Evolutionary conservation across 2,888 invertebrate species (phyloP).

Genomic region (Thera obeliscata): DNA sequence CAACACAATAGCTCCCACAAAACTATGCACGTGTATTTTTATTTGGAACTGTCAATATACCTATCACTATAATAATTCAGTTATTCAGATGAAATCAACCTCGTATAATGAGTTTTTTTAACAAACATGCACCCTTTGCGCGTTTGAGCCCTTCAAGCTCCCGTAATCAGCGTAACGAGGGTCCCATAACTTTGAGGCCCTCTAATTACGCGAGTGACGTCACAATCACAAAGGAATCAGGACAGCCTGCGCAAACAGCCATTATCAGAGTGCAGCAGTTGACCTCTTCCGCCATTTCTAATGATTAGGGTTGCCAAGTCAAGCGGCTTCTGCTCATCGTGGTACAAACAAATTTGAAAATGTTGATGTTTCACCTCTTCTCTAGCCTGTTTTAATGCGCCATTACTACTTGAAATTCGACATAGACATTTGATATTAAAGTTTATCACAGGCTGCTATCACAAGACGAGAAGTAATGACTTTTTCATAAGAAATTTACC

Average conservation of each 20-base stretch:
- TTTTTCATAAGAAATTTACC: too few relatives aligned
- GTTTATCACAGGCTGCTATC: too few relatives aligned
- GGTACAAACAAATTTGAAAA: not conserved
- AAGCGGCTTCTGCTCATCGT: not conserved
- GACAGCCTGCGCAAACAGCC: constrained; percentile 28
- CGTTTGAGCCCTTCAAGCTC: not conserved
- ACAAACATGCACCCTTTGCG: constrained; percentile 5
- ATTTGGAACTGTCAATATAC: not conserved
- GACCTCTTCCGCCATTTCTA: constrained; percentile 28
- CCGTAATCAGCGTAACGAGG: constrained; percentile 25
- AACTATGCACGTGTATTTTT: not conserved
- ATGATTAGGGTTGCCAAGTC: constrained; percentile 5
- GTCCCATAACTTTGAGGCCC: constrained; percentile 1
- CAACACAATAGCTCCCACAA: too few relatives aligned
- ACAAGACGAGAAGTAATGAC: too few relatives aligned
- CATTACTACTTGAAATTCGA: too few relatives aligned
- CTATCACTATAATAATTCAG: not conserved
- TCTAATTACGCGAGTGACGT: constrained; percentile 33
- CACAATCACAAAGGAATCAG: constrained; percentile 31
- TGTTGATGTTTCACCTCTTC: too few relatives aligned
- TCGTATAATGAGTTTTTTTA: not conserved
- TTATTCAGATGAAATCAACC: not conserved
- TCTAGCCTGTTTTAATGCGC: too few relatives aligned
- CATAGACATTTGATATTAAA: too few relatives aligned
- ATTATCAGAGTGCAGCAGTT: constrained; percentile 33